Evolutionary conservation across 2,888 invertebrate genomes (phyloP), one percentile per base, ranked within the genome.

Genomic region (Therioaphis trifolii): DNA sequence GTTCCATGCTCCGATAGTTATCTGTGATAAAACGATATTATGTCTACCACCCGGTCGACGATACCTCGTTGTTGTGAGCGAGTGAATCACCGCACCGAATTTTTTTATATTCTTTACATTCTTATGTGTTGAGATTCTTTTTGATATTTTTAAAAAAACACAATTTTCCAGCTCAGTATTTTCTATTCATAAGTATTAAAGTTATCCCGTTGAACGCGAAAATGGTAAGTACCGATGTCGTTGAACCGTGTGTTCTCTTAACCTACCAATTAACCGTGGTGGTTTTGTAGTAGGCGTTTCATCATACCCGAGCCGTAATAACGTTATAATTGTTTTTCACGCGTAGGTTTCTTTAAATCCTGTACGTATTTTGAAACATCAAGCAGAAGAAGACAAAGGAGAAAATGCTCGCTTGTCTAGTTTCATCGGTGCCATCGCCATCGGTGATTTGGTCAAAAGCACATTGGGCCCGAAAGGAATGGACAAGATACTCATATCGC

Each of bases 401-500:
- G 99, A 99, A 90, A 94, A 95, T 88, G 99, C 99, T 87, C 94
- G 99, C 85, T 91, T 99, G 90, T 99, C 99, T 85, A 96, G 97
- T 87, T 99, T 99, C 89, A 95, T 99, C 86, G 99, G 99, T 78
- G 99, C 99, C 27, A 99, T 99, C 87, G 98, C 99, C 18, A 96
- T 99, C 88, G 99, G 99, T 46, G 99, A 99, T 89, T 91, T 99
- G 86, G 96, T 99, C 0, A 99, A 98, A 89, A 97, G 96, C 87
- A 99, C 99, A 7, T 91, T 99, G 43, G 99, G 99, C 5, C 99
- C 99, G 0, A 99, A 99, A 90, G 99, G 99, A 88, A 99, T 99
- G 99, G 96, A 96, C 88, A 96, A 96, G 90, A 95, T 96, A 85
- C 90, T 96, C 35, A 93, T 96, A 24, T 92, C 95, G 1, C 91